Evolutionary conservation across 1,140 invertebrate genomes (phyloP), one percentile per base, ranked within the genome.

Genomic region (Physella acuta): DNA sequence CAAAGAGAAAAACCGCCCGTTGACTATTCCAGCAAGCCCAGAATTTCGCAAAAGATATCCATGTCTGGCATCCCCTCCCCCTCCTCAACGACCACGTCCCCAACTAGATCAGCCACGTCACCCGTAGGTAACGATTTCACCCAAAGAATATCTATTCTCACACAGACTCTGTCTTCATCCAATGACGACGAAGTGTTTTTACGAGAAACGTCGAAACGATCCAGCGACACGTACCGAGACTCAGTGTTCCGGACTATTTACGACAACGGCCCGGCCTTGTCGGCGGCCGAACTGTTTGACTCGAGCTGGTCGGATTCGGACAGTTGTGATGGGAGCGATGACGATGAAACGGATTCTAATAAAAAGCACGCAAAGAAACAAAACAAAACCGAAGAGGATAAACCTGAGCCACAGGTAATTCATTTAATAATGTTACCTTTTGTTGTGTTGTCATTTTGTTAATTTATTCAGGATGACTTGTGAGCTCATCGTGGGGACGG

Each of bases 271-370:
- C 4, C 62, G 1, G 26, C 72, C 17, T 51, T 78, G n/a, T 73
- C 44, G 60, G 70, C 76, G 3, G 75, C 72, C 16, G 75, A 80
- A 56, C 68, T 78, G 61, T 78, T 80, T 72, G 75, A 78, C 62
- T 71, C 68, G 16, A 80, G 78, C 71, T 80, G 78, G 78, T 78
- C 78, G 0, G 77, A 78, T 44, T 77, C 77, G 1, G 78, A 80
- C 31, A 73, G 60, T 24, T 73, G 72, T 66, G 67, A 73, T 39
- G 68, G 72, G 64, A 65, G 71, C 30, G 74, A 71, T 71, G 73
- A 75, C 51, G 53, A 52, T 4, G 73, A 77, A 33, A 63, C 71
- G 8, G 66, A 72, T 30, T n/a, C 20, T 17, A 52, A 65, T 3
- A 28, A 31, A n/a, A 31, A 44, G 5, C 33, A 58, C 20, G 44